Evolutionary conservation across 92 coral and sea anemone species (phyloP).

Genomic region (Diadumene lineata): DNA sequence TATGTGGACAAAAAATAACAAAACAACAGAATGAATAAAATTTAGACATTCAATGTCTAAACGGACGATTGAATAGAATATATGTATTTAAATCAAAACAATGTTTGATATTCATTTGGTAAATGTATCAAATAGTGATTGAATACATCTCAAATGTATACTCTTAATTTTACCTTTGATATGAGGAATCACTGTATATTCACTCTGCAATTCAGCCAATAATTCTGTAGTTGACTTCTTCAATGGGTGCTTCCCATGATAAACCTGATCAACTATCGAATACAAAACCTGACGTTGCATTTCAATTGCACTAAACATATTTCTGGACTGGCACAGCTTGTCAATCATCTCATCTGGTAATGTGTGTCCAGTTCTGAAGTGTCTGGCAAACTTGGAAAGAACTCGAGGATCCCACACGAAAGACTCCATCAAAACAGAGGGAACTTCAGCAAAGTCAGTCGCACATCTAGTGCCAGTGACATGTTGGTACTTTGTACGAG

Average conservation of each 20-base stretch:
- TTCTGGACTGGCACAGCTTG: conserved; percentile 75
- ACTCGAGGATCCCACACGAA: conserved; percentile 93
- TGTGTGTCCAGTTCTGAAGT: conserved; percentile 81
- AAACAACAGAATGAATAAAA: too few relatives aligned
- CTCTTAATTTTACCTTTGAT: conserved; percentile 66
- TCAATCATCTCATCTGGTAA: conserved; percentile 78
- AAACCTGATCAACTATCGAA: conserved; percentile 88
- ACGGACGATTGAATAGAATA: too few relatives aligned
- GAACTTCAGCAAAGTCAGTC: conserved; percentile 97
- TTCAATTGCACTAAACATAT: conserved; percentile 93
- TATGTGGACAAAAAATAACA: too few relatives aligned
- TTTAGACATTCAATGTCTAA: too few relatives aligned
- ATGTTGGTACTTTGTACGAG: conserved; percentile 86
- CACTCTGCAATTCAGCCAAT: conserved; percentile 63
- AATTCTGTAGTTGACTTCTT: conserved; percentile 73
- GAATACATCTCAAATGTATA: too few relatives aligned
- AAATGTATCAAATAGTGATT: too few relatives aligned
- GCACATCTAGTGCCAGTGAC: conserved; percentile 95
- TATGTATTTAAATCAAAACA: too few relatives aligned
- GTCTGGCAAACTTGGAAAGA: conserved; percentile 71
- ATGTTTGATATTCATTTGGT: too few relatives aligned
- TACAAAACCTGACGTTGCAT: conserved; percentile 95
- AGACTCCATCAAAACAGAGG: conserved; percentile 94
- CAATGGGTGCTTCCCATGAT: conserved; percentile 85
- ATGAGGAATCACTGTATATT: conserved; percentile 79